Evolutionary conservation across 2,797 vertebrate species (phyloP).

Genomic region (Urocyon cinereoargenteus): DNA sequence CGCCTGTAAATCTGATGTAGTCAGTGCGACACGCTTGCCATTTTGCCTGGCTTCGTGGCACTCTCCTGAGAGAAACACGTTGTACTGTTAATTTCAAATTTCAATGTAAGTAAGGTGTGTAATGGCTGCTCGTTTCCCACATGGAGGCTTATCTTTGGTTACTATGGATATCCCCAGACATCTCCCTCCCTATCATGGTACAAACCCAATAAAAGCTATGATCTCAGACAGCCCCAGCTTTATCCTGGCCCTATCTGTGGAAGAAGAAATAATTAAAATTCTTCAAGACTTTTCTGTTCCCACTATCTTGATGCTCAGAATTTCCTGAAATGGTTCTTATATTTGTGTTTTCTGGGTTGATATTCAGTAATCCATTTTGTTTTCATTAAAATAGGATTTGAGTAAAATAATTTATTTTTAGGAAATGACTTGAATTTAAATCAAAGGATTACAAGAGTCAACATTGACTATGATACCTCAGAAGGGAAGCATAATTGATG

Average conservation of each 20-base stretch:
- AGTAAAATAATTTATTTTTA: not conserved
- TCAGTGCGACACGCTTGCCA: not conserved
- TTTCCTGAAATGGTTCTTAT: not conserved
- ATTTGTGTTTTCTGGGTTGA: not conserved
- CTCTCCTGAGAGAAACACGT: not conserved
- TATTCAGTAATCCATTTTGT: not conserved
- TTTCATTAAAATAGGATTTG: not conserved
- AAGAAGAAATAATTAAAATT: not conserved
- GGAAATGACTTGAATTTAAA: slow-evolving; percentile 2
- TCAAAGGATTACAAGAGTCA: not conserved
- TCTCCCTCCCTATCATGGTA: not conserved
- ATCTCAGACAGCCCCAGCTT: too few relatives aligned
- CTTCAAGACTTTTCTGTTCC: not conserved
- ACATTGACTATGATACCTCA: not conserved
- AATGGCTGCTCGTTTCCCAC: not conserved
- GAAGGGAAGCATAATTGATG: not conserved
- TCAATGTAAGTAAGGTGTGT: not conserved
- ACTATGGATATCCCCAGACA: not conserved
- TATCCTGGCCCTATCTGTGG: not conserved
- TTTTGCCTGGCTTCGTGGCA: not conserved
- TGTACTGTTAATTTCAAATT: slow-evolving; percentile 14
- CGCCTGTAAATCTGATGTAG: slow-evolving; percentile 41
- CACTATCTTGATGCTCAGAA: not conserved
- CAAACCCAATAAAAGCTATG: not conserved
- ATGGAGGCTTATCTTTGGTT: not conserved